Conservation (phyloP, 2,797 vertebrate species). For the Rhabdophis nuchalis region DNA sequence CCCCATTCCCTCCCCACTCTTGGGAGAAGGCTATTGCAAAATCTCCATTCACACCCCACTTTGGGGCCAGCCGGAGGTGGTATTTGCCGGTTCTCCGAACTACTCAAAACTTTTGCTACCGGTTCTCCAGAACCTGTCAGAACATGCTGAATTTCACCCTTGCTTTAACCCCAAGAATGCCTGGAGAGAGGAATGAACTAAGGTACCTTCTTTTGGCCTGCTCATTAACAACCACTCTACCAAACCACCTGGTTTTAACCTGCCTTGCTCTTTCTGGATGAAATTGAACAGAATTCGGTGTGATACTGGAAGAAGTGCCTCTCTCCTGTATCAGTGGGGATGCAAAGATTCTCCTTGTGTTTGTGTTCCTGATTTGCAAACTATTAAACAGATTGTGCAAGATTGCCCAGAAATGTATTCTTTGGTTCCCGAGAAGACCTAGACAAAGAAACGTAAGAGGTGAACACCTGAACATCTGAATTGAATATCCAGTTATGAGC, state of each 20-base stretch:
- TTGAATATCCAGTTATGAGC: background rate
- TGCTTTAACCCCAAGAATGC: background rate
- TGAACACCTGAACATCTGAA: background rate
- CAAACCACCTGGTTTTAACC: background rate
- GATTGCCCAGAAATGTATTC: background rate
- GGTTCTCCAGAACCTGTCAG: no score
- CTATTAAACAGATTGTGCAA: background rate
- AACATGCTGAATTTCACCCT: no score
- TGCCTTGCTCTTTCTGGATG: background rate
- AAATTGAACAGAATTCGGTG: background rate
- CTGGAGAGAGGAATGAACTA: background rate
- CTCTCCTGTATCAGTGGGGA: background rate
- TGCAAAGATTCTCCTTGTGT: background rate
- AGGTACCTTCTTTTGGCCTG: background rate
- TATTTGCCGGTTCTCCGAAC: no score
- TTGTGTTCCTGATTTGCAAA: background rate
- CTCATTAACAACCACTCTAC: background rate
- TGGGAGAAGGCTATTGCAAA: no score
- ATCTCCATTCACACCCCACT: no score
- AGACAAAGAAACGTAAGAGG: background rate
- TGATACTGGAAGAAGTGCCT: background rate
- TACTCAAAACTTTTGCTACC: no score
- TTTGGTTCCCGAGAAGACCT: background rate
- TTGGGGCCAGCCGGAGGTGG: no score
- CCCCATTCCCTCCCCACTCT: no score